These are phyloP conservation scores for Lerista edwardsae DNA, from an alignment of 2,797 vertebrate species.

Conservation along the genomic window DNA sequence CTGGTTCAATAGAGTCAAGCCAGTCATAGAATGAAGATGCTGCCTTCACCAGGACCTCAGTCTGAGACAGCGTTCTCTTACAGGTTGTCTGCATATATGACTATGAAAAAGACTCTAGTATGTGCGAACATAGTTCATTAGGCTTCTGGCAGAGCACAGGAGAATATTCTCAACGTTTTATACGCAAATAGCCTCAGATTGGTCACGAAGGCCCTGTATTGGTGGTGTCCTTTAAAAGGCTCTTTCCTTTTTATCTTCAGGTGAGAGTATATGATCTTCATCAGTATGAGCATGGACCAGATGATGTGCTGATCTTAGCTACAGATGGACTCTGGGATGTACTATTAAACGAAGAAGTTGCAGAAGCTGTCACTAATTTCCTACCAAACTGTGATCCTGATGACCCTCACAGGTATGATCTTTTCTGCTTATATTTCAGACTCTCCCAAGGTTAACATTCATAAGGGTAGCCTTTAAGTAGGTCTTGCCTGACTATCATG, in stretches of 20 bases:
- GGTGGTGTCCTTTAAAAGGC: background rate
- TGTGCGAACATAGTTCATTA: background rate
- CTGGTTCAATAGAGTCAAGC: slow-evolving; percentile 25
- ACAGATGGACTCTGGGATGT: slow-evolving; percentile 99
- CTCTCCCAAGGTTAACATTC: background rate
- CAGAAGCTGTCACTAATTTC: slow-evolving; percentile 90
- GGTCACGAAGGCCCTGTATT: background rate
- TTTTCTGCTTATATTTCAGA: slow-evolving; percentile 14
- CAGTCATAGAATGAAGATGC: background rate
- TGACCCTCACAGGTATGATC: slow-evolving; percentile 90
- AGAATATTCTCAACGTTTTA: background rate
- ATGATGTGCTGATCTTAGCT: slow-evolving; percentile 93
- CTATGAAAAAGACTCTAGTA: slow-evolving; percentile 1
- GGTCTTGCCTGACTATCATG: rapidly evolving
- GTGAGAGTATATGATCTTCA: slow-evolving; percentile 90
- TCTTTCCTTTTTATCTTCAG: slow-evolving; percentile 72
- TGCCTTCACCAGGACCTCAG: background rate
- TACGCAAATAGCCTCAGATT: background rate
- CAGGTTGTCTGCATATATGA: background rate
- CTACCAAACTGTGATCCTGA: slow-evolving; percentile 96
- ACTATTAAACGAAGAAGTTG: slow-evolving; percentile 94
- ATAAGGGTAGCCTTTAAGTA: background rate
- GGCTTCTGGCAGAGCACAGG: background rate
- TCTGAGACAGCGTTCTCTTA: background rate
- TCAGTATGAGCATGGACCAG: slow-evolving; percentile 86